Evolutionary conservation across 30 jellyfish, hydroid and myxozoan genomes (phyloP), one percentile per base, ranked within the genome.

Genomic region (Aurelia coerulea): DNA sequence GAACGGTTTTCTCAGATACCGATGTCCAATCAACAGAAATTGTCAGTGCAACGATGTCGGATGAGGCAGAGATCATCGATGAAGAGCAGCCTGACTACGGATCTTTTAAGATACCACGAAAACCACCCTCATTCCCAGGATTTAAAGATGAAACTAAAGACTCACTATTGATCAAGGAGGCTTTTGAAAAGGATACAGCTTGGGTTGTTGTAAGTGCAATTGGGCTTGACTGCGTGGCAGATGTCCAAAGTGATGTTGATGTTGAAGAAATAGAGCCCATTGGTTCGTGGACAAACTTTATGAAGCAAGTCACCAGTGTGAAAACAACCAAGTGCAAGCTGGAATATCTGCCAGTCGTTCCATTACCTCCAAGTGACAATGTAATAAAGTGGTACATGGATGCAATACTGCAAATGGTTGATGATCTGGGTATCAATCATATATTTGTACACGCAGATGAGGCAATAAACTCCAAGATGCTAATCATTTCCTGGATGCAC

Each of bases 301-400:
- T 69, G 87, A 83, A n/a, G n/a, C n/a, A n/a, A n/a, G n/a, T n/a
- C n/a, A n/a, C n/a, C n/a, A n/a, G n/a, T n/a, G n/a, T n/a, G 52
- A 60, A 52, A 15, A 71, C 39, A 68, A 72, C 92, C 53, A 72
- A 74, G 82, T 59, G 88, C 82, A 84, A 84, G 74, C 73, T 84
- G 66, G 94, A 84, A 74, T 84, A 84, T 53, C 82, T 84, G 51
- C 94, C 94, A 39, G 94, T 74, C 50, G 81, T 84, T 54, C 92
- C 87, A 18, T 83, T 83, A 29, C 92, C 92, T 39, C 92, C 63
- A 12, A 71, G 68, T 13, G 81, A 32, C 82, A 80, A 65, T 65
- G 76, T 68, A 10, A 65, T 65, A 1, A 64, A 65, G 62, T 65
- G 90, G 81, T 65, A 80, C 90, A 65, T 80, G 81, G 88, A 66